phyloP scores from a whole-genome alignment of 2,113 vertebrate genomes.

The Paramisgurnus dabryanus region DNA sequence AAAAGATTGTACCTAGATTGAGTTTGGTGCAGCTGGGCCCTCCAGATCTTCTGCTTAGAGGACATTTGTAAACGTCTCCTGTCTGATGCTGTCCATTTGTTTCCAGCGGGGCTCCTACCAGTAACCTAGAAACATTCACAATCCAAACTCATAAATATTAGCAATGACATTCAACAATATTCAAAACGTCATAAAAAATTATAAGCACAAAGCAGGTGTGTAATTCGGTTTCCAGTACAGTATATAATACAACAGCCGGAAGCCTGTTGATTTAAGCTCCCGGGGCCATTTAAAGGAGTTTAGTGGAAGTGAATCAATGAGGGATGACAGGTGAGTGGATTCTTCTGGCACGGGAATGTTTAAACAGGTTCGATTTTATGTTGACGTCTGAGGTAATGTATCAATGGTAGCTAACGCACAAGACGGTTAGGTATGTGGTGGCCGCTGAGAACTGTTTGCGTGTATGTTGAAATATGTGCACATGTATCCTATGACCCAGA shows the following conservation, averaged over 20 bases:
- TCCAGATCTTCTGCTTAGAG: constrained; percentile 74
- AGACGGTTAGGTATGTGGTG: constrained; percentile 26
- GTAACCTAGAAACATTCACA: constrained; percentile 78
- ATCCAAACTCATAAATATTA: constrained; percentile 11
- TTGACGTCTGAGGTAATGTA: constrained; percentile 32
- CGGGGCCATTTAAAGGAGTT: not conserved
- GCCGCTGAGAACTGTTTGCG: constrained; percentile 22
- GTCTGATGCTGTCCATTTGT: constrained; percentile 92
- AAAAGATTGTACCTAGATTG: constrained; percentile 83
- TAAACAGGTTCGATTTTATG: constrained; percentile 23
- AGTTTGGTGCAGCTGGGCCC: constrained; percentile 88
- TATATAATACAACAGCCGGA: constrained; percentile 28
- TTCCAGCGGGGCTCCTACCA: constrained; percentile 93
- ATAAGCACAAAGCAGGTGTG: constrained; percentile 5
- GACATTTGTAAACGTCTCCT: constrained; percentile 93
- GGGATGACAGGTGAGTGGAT: constrained; percentile 28
- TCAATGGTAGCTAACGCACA: not conserved
- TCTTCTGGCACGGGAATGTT: constrained; percentile 17
- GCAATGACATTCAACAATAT: not conserved
- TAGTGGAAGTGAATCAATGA: constrained; percentile 29
- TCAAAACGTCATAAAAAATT: not conserved
- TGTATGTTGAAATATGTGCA: constrained; percentile 22
- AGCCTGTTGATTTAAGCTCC: constrained; percentile 22
- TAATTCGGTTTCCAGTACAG: constrained; percentile 17
- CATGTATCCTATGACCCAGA: constrained; percentile 27